Evolutionary conservation across 2,797 vertebrate genomes (phyloP).

Genomic region (Streptopelia turtur): DNA sequence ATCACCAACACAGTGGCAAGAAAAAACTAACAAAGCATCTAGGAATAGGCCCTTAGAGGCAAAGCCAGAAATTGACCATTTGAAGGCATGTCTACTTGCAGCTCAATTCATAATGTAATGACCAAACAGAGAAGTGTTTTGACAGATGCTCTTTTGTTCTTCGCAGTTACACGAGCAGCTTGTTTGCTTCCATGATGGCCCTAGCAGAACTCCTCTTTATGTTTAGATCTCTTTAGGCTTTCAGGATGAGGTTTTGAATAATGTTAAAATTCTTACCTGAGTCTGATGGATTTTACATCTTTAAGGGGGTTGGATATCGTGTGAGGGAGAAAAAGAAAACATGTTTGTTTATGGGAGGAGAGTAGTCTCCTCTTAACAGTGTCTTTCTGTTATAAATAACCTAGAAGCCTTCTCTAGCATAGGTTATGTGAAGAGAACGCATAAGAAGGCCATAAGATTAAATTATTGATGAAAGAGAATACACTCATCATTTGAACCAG

Average conservation of each 20-base stretch:
- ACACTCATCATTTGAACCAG: background rate
- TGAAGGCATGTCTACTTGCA: background rate
- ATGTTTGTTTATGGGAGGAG: background rate
- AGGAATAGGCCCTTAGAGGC: background rate
- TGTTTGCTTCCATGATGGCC: background rate
- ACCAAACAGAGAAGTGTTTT: background rate
- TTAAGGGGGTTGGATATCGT: background rate
- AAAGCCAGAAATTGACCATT: background rate
- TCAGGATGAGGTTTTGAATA: background rate
- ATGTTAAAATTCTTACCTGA: background rate
- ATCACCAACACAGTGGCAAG: background rate
- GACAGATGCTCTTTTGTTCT: conserved; percentile 20
- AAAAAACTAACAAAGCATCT: background rate
- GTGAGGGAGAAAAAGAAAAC: background rate
- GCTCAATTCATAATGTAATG: background rate
- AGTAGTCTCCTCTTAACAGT: background rate
- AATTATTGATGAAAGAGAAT: background rate
- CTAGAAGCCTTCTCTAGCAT: background rate
- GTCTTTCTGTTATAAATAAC: background rate
- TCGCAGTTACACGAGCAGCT: background rate
- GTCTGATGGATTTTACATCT: background rate
- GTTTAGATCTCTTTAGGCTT: background rate
- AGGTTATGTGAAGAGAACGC: background rate
- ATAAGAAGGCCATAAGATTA: background rate
- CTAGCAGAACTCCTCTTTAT: background rate